These are phyloP conservation scores for Noctua comes DNA, from an alignment of 2,888 invertebrate species.

Conservation along the genomic window DNA sequence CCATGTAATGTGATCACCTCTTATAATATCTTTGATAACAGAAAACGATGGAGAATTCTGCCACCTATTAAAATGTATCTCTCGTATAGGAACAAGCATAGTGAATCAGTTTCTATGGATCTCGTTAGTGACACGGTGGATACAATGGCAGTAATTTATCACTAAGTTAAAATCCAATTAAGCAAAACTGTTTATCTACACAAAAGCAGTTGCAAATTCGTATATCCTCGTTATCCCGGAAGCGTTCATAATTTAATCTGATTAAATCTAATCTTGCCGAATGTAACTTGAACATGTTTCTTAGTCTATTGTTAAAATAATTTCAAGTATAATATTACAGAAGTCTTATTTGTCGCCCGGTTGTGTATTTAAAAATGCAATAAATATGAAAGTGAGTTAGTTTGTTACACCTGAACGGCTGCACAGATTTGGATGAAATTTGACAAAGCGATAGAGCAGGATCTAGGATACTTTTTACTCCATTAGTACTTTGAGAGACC, in stretches of 20 bases:
- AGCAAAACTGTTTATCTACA: slow-evolving; percentile 36
- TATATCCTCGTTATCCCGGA: not conserved
- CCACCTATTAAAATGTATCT: slow-evolving; percentile 1
- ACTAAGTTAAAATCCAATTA: slow-evolving; percentile 48
- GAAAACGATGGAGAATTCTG: not conserved
- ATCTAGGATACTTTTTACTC: not conserved
- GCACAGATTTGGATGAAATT: not conserved
- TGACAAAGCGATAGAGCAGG: not conserved
- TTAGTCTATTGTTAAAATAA: not conserved
- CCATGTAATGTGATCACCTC: not conserved
- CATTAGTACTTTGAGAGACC: not conserved
- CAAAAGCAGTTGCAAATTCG: slow-evolving; percentile 33
- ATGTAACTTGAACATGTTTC: not conserved
- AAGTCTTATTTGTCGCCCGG: too few species aligned
- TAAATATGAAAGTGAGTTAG: not conserved
- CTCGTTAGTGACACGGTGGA: slow-evolving; percentile 20
- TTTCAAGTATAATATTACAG: not conserved
- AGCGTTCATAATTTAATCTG: not conserved
- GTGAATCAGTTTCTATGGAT: slow-evolving; percentile 13
- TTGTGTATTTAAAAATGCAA: not conserved
- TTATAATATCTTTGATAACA: not conserved
- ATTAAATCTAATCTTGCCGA: slow-evolving; percentile 17
- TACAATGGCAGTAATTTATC: slow-evolving; percentile 45
- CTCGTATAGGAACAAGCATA: not conserved
- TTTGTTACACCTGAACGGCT: not conserved